Percentiles rank a stretch among this genome's conserved stretches.
phyloP scores from a whole-genome alignment of 2,888 invertebrate species.

The Anaspis maculata region DNA sequence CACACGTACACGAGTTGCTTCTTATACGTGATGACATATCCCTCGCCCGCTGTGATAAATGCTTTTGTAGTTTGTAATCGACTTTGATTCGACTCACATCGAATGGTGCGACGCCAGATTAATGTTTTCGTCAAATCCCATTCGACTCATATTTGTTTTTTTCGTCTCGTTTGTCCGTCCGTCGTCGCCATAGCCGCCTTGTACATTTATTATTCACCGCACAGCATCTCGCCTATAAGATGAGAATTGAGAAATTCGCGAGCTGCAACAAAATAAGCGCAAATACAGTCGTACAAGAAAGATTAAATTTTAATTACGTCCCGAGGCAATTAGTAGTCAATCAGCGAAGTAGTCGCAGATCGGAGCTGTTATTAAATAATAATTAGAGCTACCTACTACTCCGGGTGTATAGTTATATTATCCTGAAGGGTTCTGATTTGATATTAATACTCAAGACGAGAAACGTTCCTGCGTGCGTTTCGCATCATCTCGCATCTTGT shows the following conservation, averaged over 20 bases:
- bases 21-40: slow-evolving; percentile 31
- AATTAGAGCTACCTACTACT: slow-evolving; percentile 40
- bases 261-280: slow-evolving; percentile 27
- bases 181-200: too few species aligned
- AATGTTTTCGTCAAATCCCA: slow-evolving; percentile 1
- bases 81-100: slow-evolving; percentile 38
- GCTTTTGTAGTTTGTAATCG: slow-evolving; percentile 33
- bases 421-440: slow-evolving; percentile 33
- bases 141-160: too few species aligned
- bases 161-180: too few species aligned
- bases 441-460: too few species aligned
- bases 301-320: slow-evolving; percentile 42
- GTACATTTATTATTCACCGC: too few species aligned
- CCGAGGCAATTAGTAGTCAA: slow-evolving; percentile 36
- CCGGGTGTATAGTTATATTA: slow-evolving; percentile 38
- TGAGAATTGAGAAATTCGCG: too few species aligned
- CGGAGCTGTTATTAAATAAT: slow-evolving; percentile 41
- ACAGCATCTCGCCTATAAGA: too few species aligned
- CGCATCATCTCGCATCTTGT: too few species aligned
- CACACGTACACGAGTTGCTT: slow-evolving; percentile 18
- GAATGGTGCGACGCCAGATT: slow-evolving; percentile 23
- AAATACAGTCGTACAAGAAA: slow-evolving; percentile 38
- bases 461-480: too few species aligned
- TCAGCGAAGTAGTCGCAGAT: slow-evolving; percentile 36
- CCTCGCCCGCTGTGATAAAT: slow-evolving; percentile 35